Evolutionary conservation across 2,888 invertebrate genomes (phyloP).

Genomic region (Heteromyza rotundicornis): DNA sequence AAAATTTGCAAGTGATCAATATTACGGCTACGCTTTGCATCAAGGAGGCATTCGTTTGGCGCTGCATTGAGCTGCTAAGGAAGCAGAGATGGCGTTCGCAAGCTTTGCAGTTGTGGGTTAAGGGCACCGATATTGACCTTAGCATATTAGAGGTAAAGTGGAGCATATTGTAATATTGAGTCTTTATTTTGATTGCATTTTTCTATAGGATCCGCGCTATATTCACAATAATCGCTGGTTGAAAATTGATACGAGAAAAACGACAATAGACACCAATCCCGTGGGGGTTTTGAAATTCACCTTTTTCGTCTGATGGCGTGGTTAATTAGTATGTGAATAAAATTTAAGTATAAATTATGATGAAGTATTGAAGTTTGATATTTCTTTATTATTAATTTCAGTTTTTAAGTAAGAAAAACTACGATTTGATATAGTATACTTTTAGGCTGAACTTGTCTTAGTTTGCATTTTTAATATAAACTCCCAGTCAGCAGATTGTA

Average conservation of each 20-base stretch:
- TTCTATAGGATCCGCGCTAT: conserved; percentile 35
- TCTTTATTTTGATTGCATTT: too few species aligned
- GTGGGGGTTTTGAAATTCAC: conserved; percentile 49
- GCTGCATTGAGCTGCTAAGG: conserved; percentile 37
- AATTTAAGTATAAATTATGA: too few species aligned
- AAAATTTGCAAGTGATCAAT: conserved; percentile 41
- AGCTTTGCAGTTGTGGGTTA: conserved; percentile 44
- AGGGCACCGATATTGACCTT: conserved; percentile 41
- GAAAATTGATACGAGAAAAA: conserved; percentile 38
- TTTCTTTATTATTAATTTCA: too few species aligned
- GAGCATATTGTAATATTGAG: too few species aligned
- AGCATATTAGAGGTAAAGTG: conserved; percentile 25
- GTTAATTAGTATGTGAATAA: too few species aligned
- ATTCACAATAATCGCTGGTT: conserved; percentile 35
- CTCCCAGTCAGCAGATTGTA: too few species aligned
- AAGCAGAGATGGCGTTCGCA: conserved; percentile 45
- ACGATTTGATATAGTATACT: too few species aligned
- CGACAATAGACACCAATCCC: conserved; percentile 30
- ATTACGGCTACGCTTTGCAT: conserved; percentile 39
- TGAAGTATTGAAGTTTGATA: too few species aligned
- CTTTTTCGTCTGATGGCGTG: conserved; percentile 29
- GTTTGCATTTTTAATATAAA: too few species aligned
- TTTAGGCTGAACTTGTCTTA: too few species aligned
- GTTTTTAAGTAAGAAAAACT: too few species aligned
- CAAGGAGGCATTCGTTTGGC: conserved; percentile 36